Conservation (phyloP, 2,113 vertebrate species). For the Sebastes fasciatus region DNA sequence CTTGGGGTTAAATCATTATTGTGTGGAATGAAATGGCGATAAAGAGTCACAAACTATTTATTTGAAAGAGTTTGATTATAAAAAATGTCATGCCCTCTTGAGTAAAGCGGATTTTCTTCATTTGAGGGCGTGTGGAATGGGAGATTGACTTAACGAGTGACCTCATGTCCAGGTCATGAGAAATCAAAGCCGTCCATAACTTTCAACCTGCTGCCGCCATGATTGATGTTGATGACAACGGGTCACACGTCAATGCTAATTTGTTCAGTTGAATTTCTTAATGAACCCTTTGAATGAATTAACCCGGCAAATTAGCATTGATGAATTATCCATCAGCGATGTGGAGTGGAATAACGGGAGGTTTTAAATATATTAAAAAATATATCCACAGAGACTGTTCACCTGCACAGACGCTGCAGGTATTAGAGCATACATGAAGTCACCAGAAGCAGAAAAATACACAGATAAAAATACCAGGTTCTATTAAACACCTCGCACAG, state of each 20-base stretch:
- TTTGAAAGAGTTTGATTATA: not conserved
- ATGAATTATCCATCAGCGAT: slow-evolving; percentile 54
- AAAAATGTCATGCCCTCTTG: not conserved
- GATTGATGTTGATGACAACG: slow-evolving; percentile 58
- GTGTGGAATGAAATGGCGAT: not conserved
- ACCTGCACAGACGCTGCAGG: slow-evolving; percentile 7
- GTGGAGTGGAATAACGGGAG: slow-evolving; percentile 19
- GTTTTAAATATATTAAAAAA: not conserved
- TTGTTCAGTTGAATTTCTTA: slow-evolving; percentile 58
- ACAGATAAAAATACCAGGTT: slow-evolving; percentile 22
- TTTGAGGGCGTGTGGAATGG: slow-evolving; percentile 24
- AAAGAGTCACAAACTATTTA: not conserved
- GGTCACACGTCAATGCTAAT: slow-evolving; percentile 54
- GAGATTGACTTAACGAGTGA: slow-evolving; percentile 41
- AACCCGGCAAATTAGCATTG: slow-evolving; percentile 56
- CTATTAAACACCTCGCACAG: slow-evolving; percentile 23
- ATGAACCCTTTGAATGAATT: slow-evolving; percentile 61
- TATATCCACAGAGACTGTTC: not conserved
- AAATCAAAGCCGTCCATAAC: slow-evolving; percentile 59
- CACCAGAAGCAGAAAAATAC: slow-evolving; percentile 14
- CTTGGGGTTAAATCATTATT: not conserved
- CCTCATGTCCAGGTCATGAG: slow-evolving; percentile 56
- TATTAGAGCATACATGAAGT: slow-evolving; percentile 1
- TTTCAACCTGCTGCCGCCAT: slow-evolving; percentile 37
- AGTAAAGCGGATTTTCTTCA: slow-evolving; percentile 13